These are phyloP conservation scores for Tachystola acroxantha DNA, from an alignment of 2,888 invertebrate genomes.

Conservation along the genomic window DNA sequence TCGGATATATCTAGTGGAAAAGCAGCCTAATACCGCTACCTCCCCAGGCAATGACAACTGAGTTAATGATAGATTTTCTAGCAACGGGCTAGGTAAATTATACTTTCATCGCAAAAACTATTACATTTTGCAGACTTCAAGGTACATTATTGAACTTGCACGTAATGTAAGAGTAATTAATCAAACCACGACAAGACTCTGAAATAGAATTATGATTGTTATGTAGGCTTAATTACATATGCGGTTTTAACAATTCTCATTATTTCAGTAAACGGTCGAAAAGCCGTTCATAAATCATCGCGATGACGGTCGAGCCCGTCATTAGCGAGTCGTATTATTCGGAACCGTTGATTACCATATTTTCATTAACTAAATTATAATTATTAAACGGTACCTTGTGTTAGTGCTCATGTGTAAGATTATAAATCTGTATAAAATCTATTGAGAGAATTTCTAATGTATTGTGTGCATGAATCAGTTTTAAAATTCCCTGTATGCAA, in stretches of 20 bases:
- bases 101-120: background rate
- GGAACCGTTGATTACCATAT: slow-evolving; percentile 57
- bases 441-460: no score
- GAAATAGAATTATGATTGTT: slow-evolving; percentile 26
- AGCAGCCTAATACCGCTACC: background rate
- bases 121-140: background rate
- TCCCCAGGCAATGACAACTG: slow-evolving; percentile 9
- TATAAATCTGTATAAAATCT: background rate
- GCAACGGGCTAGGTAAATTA: no score
- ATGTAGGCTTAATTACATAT: slow-evolving; percentile 23
- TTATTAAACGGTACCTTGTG: background rate
- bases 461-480: no score
- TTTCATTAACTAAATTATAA: slow-evolving; percentile 41
- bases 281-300: slow-evolving; percentile 59
- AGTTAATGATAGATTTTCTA: no score
- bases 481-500: no score
- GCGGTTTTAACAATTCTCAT: slow-evolving; percentile 43
- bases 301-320: slow-evolving; percentile 28
- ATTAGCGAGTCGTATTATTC: slow-evolving; percentile 37
- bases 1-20: no score
- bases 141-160: background rate
- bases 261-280: slow-evolving; percentile 58
- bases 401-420: background rate
- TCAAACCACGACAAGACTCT: slow-evolving; percentile 11
- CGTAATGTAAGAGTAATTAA: slow-evolving; percentile 5